Percentiles rank a stretch among this genome's conserved stretches.
Evolutionary conservation across 1,140 invertebrate species (phyloP).

Genomic region (Heliconius hewitsoni): DNA sequence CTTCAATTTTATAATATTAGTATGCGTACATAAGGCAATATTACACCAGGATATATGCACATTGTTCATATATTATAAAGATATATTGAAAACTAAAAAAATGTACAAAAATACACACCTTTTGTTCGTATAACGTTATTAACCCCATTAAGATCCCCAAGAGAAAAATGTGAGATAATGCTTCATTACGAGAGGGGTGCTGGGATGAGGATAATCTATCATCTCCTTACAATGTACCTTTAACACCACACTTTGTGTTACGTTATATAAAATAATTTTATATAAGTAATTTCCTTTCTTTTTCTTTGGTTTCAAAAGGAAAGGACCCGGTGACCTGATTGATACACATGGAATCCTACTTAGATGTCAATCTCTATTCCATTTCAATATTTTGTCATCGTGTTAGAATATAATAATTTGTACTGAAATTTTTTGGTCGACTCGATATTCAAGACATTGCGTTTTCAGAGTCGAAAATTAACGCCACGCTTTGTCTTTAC

Average conservation of each 20-base stretch:
- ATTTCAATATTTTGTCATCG: no score
- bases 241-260: background rate
- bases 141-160: constrained; percentile 4
- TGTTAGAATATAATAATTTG: no score
- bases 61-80: background rate
- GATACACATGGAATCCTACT: no score
- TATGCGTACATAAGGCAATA: no score
- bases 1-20: no score
- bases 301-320: background rate
- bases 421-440: no score
- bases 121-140: constrained; percentile 9
- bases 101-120: background rate
- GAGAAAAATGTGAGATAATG: constrained; percentile 10
- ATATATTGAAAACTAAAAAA: background rate
- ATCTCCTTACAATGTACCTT: constrained; percentile 5
- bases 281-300: background rate
- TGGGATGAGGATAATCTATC: constrained; percentile 3
- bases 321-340: no score
- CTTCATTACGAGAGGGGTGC: background rate
- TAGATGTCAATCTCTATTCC: no score
- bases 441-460: no score
- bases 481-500: no score
- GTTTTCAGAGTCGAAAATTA: no score
- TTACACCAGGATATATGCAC: no score
- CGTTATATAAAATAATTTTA: background rate